Evolutionary conservation across 2,113 vertebrate species (phyloP).

Genomic region (Mormoops blainvillei): DNA sequence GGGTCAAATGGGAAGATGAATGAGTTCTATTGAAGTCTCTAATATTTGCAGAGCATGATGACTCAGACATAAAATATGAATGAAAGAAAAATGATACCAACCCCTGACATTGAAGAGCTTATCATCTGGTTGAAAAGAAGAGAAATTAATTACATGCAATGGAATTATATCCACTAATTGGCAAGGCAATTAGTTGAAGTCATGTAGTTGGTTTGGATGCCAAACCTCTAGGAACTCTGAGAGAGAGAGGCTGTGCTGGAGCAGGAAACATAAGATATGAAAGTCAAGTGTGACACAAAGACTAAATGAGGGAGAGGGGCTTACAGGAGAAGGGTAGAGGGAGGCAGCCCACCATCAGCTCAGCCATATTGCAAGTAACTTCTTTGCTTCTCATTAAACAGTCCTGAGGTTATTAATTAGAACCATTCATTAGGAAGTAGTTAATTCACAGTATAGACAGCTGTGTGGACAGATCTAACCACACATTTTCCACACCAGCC

Average conservation of each 20-base stretch:
- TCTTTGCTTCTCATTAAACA: rapidly evolving
- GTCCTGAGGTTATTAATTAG: neutral
- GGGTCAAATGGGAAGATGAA: neutral
- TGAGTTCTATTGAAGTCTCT: neutral
- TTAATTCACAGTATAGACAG: neutral
- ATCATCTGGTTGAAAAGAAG: neutral
- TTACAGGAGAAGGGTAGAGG: neutral
- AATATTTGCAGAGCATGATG: neutral
- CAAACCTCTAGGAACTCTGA: neutral
- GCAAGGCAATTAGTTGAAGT: neutral
- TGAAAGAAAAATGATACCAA: neutral
- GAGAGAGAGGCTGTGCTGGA: neutral
- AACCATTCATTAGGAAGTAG: neutral
- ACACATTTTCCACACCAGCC: rapidly evolving
- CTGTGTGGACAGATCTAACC: rapidly evolving
- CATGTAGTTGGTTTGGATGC: neutral
- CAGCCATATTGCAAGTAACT: rapidly evolving
- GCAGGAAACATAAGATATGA: neutral
- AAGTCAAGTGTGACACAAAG: neutral
- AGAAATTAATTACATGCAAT: neutral
- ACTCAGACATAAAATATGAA: neutral
- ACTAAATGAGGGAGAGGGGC: neutral
- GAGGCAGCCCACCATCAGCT: too few species aligned
- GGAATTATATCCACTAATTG: neutral
- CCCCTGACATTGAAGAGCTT: neutral